Base-by-base conservation (phyloP, 2,113 vertebrate genomes). In the Cyprinodon tularosa region DNA sequence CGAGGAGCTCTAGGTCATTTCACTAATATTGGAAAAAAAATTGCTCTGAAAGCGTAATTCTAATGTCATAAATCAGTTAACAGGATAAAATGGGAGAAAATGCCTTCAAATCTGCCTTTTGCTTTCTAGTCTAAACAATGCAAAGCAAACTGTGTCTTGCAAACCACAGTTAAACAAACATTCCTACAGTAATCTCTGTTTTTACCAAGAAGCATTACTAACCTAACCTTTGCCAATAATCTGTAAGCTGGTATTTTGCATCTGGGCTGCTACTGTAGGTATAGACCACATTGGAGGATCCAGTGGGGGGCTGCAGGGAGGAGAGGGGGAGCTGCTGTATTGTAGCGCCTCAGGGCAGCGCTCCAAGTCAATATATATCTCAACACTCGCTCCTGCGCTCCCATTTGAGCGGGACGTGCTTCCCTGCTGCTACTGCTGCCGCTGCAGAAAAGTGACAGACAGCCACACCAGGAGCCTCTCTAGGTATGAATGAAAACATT, bases 321-420 rank as follows among this genome's bases (percentile, higher is more conserved):
- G 29, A 48, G 66, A 29, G 62, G 81, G 86, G 71, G 74, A 3
- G 86, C 72, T 79, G 84, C 88, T 89, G 83, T 87, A 91, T 90
- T 92, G 92, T 92, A 90, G 86, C 45, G 92, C 92, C 93, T 89
- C 77, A 62, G 88, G 93, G 82, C 90, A 85, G 71, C 62, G 92
- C 93, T 93, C 90, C 90, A 67, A 94, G 93, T 93, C 92, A 93
- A 91, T 94, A 94, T 93, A 93, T 89, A 93, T 91, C 81, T 89
- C 68, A 91, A 82, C 88, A 67, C 68, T 84, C 68, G 74, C 87
- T 88, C 38, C 87, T 86, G 81, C 82, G 78, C 90, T 90, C 86
- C 91, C 93, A 90, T 92, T 91, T 89, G 86, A 91, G 90, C 79
- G 68, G 87, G 86, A 90, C 73, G 84, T 78, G 77, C 86, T 82